A percentile compares a stretch with the other conserved stretches of the same genome.
Conservation (phyloP, 2,113 vertebrate genomes). For the Larimichthys crocea region DNA sequence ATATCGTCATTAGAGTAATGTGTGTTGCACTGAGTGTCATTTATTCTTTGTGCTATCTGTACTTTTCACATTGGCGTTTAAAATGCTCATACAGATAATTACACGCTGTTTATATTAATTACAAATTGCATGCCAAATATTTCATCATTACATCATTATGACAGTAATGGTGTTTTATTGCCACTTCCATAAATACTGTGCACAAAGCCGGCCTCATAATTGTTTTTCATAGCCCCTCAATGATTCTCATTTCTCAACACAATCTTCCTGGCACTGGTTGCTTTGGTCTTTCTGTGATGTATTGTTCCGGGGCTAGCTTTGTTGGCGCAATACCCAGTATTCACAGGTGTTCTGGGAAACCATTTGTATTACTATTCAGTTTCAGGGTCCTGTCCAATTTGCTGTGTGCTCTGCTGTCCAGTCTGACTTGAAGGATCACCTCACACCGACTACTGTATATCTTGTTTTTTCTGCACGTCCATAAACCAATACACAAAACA, state of each 20-base stretch:
- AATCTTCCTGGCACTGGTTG: constrained; percentile 49
- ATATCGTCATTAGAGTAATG: not conserved
- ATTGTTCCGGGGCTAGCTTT: constrained; percentile 49
- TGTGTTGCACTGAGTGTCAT: not conserved
- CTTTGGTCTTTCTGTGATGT: constrained; percentile 62
- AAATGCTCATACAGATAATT: not conserved
- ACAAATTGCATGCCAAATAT: constrained; percentile 33
- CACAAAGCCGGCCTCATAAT: constrained; percentile 48
- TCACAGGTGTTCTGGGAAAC: constrained; percentile 71
- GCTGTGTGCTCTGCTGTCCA: not conserved
- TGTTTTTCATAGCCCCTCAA: constrained; percentile 57
- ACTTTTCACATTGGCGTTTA: constrained; percentile 13
- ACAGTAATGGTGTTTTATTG: constrained; percentile 58
- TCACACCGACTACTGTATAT: constrained; percentile 15
- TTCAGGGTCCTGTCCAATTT: constrained; percentile 51
- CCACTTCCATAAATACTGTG: constrained; percentile 53
- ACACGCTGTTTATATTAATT: constrained; percentile 9
- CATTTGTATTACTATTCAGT: constrained; percentile 54
- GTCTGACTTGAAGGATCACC: constrained; percentile 34
- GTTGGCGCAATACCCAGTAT: constrained; percentile 40
- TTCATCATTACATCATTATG: constrained; percentile 50
- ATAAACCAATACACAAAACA: not conserved
- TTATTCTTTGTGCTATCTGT: not conserved
- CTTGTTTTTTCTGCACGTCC: not conserved
- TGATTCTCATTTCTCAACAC: constrained; percentile 67